Base-by-base conservation (phyloP, 2,113 vertebrate species). In the Spheniscus mendiculus region DNA sequence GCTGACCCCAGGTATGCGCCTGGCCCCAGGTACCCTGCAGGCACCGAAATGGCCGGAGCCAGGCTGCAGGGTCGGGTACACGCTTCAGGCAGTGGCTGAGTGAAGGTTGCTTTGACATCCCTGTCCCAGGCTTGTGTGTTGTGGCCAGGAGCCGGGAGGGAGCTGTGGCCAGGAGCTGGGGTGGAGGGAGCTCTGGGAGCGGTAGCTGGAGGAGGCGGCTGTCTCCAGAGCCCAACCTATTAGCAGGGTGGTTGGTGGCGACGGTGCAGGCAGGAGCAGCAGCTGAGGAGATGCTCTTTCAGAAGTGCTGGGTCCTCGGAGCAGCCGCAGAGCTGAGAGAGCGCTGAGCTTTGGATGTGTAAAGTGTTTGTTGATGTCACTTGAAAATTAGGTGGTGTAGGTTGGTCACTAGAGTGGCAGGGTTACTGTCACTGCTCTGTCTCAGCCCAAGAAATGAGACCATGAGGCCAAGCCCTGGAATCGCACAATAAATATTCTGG, bases 31-130 rank as follows among this genome's bases (percentile, higher is more conserved):
- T 27, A 29, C 22, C 25, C 12, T 14, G 50, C 36, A 6, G 44
- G 38, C 27, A 22, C 76, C 4, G 12, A 19, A 12, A 42, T 0
- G 5, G 19, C 77, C 10, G 1, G 25, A 36, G 53, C 34, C 44
- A 16, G 67, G 34, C 67, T 26, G 5, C 14, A 1, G 58, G 7
- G 32, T 12, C 2, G 1, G 21, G 7, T 4, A 15, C 27, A 0
- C 3, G 2, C 19, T 38, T 14, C 17, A 6, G 52, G 59, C 34
- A 14, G 59, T 0, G 38, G 12, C 21, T 4, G 34, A 11, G 34
- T 2, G n/a, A 12, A 53, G 20, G 44, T 12, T 16, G n/a, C 40
- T 55, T n/a, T 4, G 30, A 20, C 22, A 34, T 25, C 59, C n/a
- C 34, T 42, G 21, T 34, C 26, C 58, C 27, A 8, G 55, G 40